Conservation (phyloP, 2,888 invertebrate species). For the Drosophila conformis region DNA sequence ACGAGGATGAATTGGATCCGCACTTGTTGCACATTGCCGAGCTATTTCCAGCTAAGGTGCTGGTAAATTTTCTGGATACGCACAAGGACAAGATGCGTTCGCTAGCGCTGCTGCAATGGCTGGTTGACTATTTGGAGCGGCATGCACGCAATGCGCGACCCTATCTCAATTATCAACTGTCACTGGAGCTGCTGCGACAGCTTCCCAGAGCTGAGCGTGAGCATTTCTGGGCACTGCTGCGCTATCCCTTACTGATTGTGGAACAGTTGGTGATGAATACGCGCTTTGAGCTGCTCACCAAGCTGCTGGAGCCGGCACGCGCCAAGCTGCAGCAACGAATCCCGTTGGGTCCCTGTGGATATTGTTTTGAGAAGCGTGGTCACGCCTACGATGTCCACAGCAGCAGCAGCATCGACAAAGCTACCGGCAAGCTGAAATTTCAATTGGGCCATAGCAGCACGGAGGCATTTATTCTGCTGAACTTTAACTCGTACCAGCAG, state of each 20-base stretch:
- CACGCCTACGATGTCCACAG: conserved; percentile 79
- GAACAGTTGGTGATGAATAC: conserved; percentile 96
- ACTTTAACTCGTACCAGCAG: conserved; percentile 87
- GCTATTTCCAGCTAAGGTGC: conserved; percentile 87
- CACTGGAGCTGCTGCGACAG: conserved; percentile 89
- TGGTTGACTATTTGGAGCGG: conserved; percentile 87
- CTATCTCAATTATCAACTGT: conserved; percentile 88
- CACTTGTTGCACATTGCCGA: conserved; percentile 87
- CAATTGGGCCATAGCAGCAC: conserved; percentile 72
- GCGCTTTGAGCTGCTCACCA: conserved; percentile 89
- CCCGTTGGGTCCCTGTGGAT: conserved; percentile 69
- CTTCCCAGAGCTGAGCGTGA: conserved; percentile 87
- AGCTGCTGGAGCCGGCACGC: conserved; percentile 87
- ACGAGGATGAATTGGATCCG: conserved; percentile 71
- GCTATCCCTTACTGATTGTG: conserved; percentile 90
- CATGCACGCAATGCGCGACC: conserved; percentile 61
- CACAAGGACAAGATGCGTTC: conserved; percentile 88
- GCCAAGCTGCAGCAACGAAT: conserved; percentile 70
- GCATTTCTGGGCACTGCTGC: conserved; percentile 88
- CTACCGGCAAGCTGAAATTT: conserved; percentile 63
- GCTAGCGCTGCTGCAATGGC: conserved; percentile 88
- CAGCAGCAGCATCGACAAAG: conserved; percentile 24
- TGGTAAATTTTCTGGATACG: conserved; percentile 88
- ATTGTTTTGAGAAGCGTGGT: conserved; percentile 83
- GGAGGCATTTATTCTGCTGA: conserved; percentile 86